phyloP scores from a whole-genome alignment of 2,113 vertebrate genomes.

The Callorhinus ursinus region DNA sequence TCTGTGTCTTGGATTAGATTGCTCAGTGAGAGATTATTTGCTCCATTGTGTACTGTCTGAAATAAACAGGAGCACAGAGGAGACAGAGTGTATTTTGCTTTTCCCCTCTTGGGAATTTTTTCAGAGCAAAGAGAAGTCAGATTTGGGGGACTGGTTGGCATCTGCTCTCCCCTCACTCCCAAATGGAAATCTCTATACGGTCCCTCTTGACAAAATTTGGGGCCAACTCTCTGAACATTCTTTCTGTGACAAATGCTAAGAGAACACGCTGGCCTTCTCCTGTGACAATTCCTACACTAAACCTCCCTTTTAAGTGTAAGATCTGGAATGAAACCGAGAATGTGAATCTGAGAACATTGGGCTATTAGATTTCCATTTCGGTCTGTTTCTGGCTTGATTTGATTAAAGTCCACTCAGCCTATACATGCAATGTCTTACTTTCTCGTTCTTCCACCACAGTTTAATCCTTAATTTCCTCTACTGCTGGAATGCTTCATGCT shows the following conservation, averaged over 20 bases:
- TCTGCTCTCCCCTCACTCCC: not conserved
- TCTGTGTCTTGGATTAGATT: not conserved
- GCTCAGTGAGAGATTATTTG: slow-evolving; percentile 43
- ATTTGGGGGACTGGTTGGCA: not conserved
- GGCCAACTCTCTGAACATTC: not conserved
- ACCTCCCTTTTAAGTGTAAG: not conserved
- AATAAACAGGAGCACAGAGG: not conserved
- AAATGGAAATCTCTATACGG: not conserved
- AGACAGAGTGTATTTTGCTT: not conserved
- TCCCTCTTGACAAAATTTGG: not conserved
- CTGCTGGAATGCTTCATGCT: not conserved
- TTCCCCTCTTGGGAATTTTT: slow-evolving; percentile 6
- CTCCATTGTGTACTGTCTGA: not conserved
- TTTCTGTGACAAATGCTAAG: not conserved
- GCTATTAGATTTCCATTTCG: slow-evolving; percentile 26
- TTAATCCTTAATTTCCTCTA: slow-evolving; percentile 68
- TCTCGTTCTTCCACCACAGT: slow-evolving; percentile 34
- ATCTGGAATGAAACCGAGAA: not conserved
- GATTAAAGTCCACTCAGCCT: slow-evolving; percentile 58
- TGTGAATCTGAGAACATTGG: not conserved
- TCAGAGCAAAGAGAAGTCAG: not conserved
- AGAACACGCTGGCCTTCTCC: not conserved
- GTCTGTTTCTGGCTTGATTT: slow-evolving; percentile 67
- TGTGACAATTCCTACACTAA: not conserved
- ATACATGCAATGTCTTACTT: not conserved